Base-by-base conservation (phyloP, 2,888 invertebrate genomes). In the Teinopalpus imperialis region DNA sequence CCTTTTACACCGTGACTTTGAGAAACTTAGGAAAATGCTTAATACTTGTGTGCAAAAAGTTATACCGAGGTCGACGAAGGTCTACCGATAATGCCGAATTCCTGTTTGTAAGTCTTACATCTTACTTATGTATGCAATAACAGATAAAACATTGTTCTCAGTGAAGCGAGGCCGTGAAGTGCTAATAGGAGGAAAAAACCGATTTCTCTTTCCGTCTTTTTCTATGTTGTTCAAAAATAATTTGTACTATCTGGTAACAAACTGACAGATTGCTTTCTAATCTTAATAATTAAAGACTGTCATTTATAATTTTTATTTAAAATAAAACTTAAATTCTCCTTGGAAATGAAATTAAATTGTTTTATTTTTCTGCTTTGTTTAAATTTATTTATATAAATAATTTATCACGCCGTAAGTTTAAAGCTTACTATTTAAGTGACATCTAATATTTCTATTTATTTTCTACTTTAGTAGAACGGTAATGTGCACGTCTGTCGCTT, bases 11-110 rank as follows among this genome's bases (percentile, higher is more conserved):
- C 8, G 2, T n/a, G 2, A 27, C 3, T 30, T 43, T 37, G 30
- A 37, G 36, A 30, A 37, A 1, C 16, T 31, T 23, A 37, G 24
- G 5, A 12, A 24, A 12, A 24, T 30, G 9, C n/a, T 16, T 18
- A 32, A 35, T n/a, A 20, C 26, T 45, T 39, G 30, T 24, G 20
- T 24, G 39, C 26, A 32, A 32, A 34, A 24, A 30, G 13, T 31
- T 37, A 12, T 20, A 27, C 20, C 39, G 32, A 13, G 44, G 26
- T 45, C 32, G 27, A 5, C 18, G 24, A 26, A 32, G 39, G 39
- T 39, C 44, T 36, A 27, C 20, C 13, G 39, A 45, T 45, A 45
- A 32, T 20, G 9, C 24, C 3, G 20, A 39, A 27, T 45, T 39
- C 39, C 35, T 39, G 20, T 32, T 45, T 23, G 10, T n/a, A 16